Evolutionary conservation across 2,888 invertebrate species (phyloP).

Genomic region (Seladonia tumulorum): DNA sequence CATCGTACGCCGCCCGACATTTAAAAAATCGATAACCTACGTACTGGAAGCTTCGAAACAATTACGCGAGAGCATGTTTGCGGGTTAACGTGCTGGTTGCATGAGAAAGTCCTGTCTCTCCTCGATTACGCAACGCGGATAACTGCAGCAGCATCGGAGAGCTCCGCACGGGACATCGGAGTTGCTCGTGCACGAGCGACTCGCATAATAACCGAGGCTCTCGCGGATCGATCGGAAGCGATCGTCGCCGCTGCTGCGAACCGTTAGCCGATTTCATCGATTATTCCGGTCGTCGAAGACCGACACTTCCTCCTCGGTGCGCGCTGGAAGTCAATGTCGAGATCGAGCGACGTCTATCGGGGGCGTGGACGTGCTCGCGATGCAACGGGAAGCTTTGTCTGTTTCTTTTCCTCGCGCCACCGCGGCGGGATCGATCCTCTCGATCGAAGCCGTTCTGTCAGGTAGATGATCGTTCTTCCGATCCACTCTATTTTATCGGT

Average conservation of each 20-base stretch:
- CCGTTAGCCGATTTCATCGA: conserved; percentile 75
- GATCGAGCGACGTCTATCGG: conserved; percentile 50
- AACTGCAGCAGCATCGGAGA: not conserved
- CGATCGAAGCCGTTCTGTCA: not conserved
- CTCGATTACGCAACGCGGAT: not conserved
- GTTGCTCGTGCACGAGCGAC: conserved; percentile 35
- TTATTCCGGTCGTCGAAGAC: conserved; percentile 73
- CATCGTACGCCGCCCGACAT: not conserved
- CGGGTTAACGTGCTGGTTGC: not conserved
- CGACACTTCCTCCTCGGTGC: conserved; percentile 71
- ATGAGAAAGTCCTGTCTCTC: not conserved
- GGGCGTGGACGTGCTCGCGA: conserved; percentile 52
- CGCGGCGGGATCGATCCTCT: not conserved
- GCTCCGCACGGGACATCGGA: conserved; percentile 50
- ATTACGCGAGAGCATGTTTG: not conserved
- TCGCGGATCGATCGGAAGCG: conserved; percentile 71
- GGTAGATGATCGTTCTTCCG: no score
- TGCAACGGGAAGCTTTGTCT: conserved; percentile 49
- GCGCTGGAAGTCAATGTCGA: conserved; percentile 40
- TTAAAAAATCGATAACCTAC: not conserved
- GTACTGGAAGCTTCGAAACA: not conserved
- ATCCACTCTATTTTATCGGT: no score
- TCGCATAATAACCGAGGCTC: conserved; percentile 64
- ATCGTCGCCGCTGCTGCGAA: conserved; percentile 51
- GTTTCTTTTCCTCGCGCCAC: not conserved